Evolutionary conservation across 2,888 invertebrate genomes (phyloP), one percentile per base, ranked within the genome.

Genomic region (Brachylomia viminalis): DNA sequence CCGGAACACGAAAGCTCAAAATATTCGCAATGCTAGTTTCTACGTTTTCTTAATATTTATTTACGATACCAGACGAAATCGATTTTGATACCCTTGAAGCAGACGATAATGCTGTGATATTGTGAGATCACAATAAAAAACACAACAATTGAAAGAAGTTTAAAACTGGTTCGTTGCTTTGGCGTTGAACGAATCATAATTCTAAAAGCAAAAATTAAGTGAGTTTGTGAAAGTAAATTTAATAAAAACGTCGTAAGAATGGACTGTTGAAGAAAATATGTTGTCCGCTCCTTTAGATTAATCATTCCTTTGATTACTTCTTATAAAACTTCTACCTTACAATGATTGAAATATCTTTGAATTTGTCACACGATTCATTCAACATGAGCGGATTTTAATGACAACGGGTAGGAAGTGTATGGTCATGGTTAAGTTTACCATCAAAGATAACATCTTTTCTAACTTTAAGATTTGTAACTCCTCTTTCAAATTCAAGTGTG

Each of bases 141-240:
- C 8, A 47, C 27, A 61, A 66, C 45, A 72, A 72, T 67, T 61
- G 62, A 47, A 70, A 59, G 30, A 64, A 49, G 38, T 73, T 62
- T 66, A 75, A 47, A 56, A 62, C 66, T 49, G 42, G 23, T 77
- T 77, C 42, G 38, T 47, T 42, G 59, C 49, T 59, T 62, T 64
- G 33, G 42, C 23, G 45, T 52, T 71, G 59, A 72, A 52, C 52
- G 58, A 75, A 79, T 69, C 45, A 61, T 69, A 68, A 71, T 75
- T 71, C 70, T 59, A 72, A 62, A 64, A 71, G 61, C 33, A 42
- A 20, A 56, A 75, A 49, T 52, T 47, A 49, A 42, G 42, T 45
- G 64, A 47, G 13, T 38, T 76, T 70, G 74, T 74, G 85, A 83
- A 81, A 77, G 77, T 77, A 23, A 59, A 64, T 45, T 58, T 42